These are phyloP conservation scores for Penaeus chinensis DNA, from an alignment of 1,140 invertebrate species.

Conservation along the genomic window DNA sequence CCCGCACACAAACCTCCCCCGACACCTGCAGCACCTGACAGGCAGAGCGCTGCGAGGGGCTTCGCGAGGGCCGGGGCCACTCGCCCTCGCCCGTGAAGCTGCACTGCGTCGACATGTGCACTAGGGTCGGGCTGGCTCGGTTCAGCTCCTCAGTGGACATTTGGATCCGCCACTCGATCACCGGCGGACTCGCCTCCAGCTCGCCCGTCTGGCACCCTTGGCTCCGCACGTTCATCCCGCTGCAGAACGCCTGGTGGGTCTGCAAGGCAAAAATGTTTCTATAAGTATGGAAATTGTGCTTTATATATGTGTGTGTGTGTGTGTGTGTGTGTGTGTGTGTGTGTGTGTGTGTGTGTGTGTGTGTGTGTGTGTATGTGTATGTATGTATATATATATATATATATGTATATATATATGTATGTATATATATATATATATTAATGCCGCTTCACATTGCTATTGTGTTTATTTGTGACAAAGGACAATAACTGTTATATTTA, in stretches of 20 bases:
- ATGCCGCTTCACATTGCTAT: no score
- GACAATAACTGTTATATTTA: no score
- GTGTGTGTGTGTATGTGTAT: no score
- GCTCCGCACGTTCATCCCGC: slow-evolving; percentile 25
- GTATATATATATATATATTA: no score
- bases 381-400: no score
- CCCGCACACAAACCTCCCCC: background rate
- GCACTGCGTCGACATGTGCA: slow-evolving; percentile 23
- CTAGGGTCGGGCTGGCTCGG: background rate
- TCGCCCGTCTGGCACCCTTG: slow-evolving; percentile 45
- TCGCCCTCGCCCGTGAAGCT: background rate
- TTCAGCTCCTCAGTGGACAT: background rate
- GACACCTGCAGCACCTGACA: background rate
- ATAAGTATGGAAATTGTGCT: no score
- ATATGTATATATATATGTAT: no score
- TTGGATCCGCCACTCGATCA: slow-evolving; percentile 27
- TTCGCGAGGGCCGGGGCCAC: no score
- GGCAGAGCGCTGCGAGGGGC: background rate
- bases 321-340: no score
- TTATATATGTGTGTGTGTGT: no score
- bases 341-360: no score
- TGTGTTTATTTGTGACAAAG: no score
- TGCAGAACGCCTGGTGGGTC: slow-evolving; percentile 39
- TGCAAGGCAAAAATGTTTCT: background rate
- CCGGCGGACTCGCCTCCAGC: slow-evolving; percentile 31